Conservation (phyloP, 2,888 invertebrate genomes). For the Chorisops tibialis region DNA sequence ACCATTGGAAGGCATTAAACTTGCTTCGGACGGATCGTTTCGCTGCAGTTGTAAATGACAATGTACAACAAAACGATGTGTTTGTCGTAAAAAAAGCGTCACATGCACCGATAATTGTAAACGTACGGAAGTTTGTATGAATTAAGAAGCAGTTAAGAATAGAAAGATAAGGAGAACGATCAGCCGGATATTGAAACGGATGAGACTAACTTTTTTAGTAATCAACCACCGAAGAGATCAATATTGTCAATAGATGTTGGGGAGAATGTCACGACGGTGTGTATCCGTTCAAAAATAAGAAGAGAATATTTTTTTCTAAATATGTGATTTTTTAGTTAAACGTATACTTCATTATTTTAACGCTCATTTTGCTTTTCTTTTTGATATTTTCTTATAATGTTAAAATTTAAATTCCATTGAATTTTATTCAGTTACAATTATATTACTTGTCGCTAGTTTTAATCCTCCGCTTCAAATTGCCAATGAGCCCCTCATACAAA, state of each 20-base stretch:
- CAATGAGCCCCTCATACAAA: too few species aligned
- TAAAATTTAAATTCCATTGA: too few species aligned
- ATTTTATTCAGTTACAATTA: too few species aligned
- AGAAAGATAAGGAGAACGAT: background rate
- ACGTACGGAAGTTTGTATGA: slow-evolving; percentile 55
- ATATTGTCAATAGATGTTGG: slow-evolving; percentile 14
- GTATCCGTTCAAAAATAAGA: slow-evolving; percentile 28
- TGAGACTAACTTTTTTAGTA: background rate
- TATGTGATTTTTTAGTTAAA: too few species aligned
- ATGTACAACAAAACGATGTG: slow-evolving; percentile 59
- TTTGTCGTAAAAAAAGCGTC: slow-evolving; percentile 57
- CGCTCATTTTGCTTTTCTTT: too few species aligned
- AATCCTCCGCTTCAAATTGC: too few species aligned
- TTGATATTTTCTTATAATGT: too few species aligned
- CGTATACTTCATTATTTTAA: too few species aligned
- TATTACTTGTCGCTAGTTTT: too few species aligned
- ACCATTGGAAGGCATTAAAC: slow-evolving; percentile 48
- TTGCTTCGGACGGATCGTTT: slow-evolving; percentile 58
- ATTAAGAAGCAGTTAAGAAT: slow-evolving; percentile 39
- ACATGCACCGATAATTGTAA: slow-evolving; percentile 56
- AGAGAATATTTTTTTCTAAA: slow-evolving; percentile 21
- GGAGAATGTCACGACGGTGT: slow-evolving; percentile 21
- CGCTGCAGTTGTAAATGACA: slow-evolving; percentile 62
- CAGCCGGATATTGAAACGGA: background rate
- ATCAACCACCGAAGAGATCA: slow-evolving; percentile 15